Conservation (phyloP, 1,140 invertebrate species). For the Ditylenchus dipsaci region DNA sequence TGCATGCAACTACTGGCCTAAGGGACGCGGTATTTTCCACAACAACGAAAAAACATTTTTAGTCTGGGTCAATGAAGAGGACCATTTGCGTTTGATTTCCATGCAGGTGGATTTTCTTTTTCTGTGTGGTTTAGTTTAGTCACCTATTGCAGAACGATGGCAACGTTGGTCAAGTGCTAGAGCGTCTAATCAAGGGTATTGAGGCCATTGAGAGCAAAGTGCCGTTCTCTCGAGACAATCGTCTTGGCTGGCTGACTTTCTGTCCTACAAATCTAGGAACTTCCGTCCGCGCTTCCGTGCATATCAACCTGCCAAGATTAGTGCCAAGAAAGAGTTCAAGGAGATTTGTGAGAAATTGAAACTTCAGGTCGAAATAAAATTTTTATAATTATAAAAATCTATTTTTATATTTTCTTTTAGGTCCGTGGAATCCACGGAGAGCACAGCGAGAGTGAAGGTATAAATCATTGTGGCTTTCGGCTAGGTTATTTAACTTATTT, state of each 20-base stretch:
- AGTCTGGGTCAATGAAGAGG: slow-evolving; percentile 96
- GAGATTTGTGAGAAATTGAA: slow-evolving; percentile 60
- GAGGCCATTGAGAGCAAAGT: slow-evolving; percentile 79
- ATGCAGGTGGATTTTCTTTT: slow-evolving; percentile 72
- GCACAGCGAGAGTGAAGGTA: slow-evolving; percentile 60
- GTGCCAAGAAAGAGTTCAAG: slow-evolving; percentile 76
- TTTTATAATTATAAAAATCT: no score
- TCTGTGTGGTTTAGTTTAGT: neutral
- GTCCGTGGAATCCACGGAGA: slow-evolving; percentile 60
- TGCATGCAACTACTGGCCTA: slow-evolving; percentile 78
- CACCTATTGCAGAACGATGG: slow-evolving; percentile 68
- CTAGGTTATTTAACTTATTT: no score
- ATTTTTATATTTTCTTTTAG: neutral
- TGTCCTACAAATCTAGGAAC: slow-evolving; percentile 79
- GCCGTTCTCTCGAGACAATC: slow-evolving; percentile 83
- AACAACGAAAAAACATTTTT: slow-evolving; percentile 86
- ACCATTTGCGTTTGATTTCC: slow-evolving; percentile 83
- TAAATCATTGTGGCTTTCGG: no score
- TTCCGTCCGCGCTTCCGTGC: slow-evolving; percentile 90
- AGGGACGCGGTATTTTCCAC: slow-evolving; percentile 89
- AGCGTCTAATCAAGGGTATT: slow-evolving; percentile 71
- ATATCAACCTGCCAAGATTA: slow-evolving; percentile 94
- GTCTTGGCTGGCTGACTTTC: slow-evolving; percentile 78
- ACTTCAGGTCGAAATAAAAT: slow-evolving; percentile 14
- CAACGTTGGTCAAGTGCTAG: slow-evolving; percentile 75